Evolutionary conservation across 2,113 vertebrate species (phyloP).

Genomic region (Lepisosteus oculatus): DNA sequence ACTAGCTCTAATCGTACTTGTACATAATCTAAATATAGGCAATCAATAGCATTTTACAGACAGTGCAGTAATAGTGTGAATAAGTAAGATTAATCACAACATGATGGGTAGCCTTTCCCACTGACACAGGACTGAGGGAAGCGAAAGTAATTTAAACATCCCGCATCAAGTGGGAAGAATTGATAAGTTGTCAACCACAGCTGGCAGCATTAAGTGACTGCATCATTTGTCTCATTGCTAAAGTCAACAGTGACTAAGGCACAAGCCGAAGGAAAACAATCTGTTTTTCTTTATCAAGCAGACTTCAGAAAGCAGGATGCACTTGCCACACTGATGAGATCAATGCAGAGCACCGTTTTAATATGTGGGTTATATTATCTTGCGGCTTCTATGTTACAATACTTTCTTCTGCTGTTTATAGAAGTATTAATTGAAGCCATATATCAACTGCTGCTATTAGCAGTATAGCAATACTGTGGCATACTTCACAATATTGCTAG

Average conservation of each 20-base stretch:
- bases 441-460: too few species aligned
- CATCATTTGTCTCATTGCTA: slow-evolving; percentile 30
- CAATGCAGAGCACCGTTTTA: not conserved
- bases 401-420: too few species aligned
- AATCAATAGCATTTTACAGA: slow-evolving; percentile 27
- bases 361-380: not conserved
- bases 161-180: slow-evolving; percentile 13
- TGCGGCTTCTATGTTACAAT: too few species aligned
- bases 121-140: slow-evolving; percentile 16
- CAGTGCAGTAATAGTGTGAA: slow-evolving; percentile 27
- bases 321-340: not conserved
- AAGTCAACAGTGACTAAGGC: slow-evolving; percentile 26
- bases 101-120: slow-evolving; percentile 16
- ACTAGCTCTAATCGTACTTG: not conserved
- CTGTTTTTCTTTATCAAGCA: slow-evolving; percentile 22
- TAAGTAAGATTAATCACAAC: slow-evolving; percentile 29
- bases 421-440: too few species aligned
- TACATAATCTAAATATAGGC: slow-evolving; percentile 23
- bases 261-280: slow-evolving; percentile 16
- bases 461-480: too few species aligned
- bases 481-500: too few species aligned
- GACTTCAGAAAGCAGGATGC: not conserved
- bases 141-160: slow-evolving; percentile 26
- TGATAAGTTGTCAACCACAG: slow-evolving; percentile 27
- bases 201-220: slow-evolving; percentile 30